Evolutionary conservation across 2,113 vertebrate species (phyloP), one percentile per base, ranked within the genome.

Genomic region (Phylloscopus whistleri): DNA sequence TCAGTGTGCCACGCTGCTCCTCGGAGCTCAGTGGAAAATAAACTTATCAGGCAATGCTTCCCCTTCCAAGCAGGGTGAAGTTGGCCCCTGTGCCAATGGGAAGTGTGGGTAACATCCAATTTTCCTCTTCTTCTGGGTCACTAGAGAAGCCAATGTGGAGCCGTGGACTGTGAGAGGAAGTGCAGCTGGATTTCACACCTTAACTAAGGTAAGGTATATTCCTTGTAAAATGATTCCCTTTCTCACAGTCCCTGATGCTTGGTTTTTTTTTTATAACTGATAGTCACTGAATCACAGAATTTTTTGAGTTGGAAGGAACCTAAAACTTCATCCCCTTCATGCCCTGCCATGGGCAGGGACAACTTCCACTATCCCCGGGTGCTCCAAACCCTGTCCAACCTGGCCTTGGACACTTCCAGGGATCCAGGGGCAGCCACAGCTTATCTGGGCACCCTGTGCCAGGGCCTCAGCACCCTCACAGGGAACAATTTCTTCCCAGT

Each of bases 241-340:
- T 94, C 39, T 18, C 51, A 51, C 48, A 30, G 7, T 13, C 9
- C 15, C 17, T 16, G 24, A 22, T 55, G 24, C 14, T 49, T 35
- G 9, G 37, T 37, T 37, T 41, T 24, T 74, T 77, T 70, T 69
- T 69, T 35, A 17, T 33, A 43, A 39, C 11, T 44, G 16, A 49
- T n/a, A 48, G 44, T 62, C 17, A 27, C 2, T 5, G 21, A 63
- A n/a, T 39, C 53, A 16, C 33, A 30, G 18, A 66, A 35, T 49
- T 4, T 2, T 69, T 55, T 31, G 48, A 8, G 4, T 21, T 4
- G 48, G 30, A 76, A 55, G 16, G 7, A 10, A 20, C 5, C 4
- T 49, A 1, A 23, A 28, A 63, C 26, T 1, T 33, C 11, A 35
- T 31, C n/a, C 3, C 0, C 0, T 55, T 41, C 6, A n/a, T 0